These are phyloP conservation scores for Heteromormyrus szaboi DNA, from an alignment of 2,797 vertebrate species.

Conservation along the genomic window DNA sequence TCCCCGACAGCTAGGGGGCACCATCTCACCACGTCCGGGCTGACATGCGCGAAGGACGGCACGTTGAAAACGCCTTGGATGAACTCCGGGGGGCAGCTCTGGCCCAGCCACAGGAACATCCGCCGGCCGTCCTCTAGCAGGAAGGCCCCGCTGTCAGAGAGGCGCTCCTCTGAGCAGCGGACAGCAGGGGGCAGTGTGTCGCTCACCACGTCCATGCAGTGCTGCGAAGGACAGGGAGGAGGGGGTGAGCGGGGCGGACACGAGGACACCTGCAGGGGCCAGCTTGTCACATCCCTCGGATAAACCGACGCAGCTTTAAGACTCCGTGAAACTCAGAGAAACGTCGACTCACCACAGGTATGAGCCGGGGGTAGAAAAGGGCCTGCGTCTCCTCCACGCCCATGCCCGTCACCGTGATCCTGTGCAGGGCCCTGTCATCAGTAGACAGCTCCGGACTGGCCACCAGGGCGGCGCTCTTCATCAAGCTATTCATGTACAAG, in stretches of 20 bases:
- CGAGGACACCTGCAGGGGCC: background rate
- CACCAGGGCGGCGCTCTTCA: conserved; percentile 78
- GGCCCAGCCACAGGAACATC: conserved; percentile 88
- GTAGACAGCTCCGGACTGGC: conserved; percentile 74
- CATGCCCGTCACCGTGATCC: conserved; percentile 78
- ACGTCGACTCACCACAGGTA: conserved; percentile 72
- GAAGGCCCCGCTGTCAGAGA: conserved; percentile 78
- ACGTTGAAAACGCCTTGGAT: conserved; percentile 84
- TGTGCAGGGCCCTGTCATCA: conserved; percentile 75
- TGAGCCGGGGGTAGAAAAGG: conserved; percentile 83
- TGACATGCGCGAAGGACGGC: conserved; percentile 81
- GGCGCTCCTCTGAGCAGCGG: conserved; percentile 85
- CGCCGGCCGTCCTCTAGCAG: conserved; percentile 79
- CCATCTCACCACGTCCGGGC: conserved; percentile 67
- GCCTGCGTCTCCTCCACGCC: conserved; percentile 84
- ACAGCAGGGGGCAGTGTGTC: conserved; percentile 60
- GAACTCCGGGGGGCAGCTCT: conserved; percentile 71
- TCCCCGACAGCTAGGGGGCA: background rate
- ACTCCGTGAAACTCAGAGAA: background rate
- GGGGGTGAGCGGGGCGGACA: background rate
- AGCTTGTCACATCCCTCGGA: background rate
- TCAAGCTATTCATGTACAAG: conserved; percentile 85
- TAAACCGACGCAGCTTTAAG: background rate
- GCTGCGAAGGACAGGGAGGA: conserved; percentile 51
- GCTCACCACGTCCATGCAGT: conserved; percentile 67